Base-by-base conservation (phyloP, 2,797 vertebrate genomes). In the Sorex maritimensis region DNA sequence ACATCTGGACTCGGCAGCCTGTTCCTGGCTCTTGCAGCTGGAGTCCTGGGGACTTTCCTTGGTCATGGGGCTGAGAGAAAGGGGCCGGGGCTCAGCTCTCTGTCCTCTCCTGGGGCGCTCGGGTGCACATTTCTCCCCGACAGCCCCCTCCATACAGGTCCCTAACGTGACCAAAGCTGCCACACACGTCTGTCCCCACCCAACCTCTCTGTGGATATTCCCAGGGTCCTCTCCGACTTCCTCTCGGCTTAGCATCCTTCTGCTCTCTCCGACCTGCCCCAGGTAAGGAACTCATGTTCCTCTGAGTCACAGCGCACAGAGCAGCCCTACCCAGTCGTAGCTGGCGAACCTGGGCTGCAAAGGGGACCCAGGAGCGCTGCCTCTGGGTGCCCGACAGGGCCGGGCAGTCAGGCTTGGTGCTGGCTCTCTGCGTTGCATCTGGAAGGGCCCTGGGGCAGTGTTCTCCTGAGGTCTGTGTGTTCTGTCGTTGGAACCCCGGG, bases 231-330 rank as follows among this genome's bases (percentile, higher is more conserved):
- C 63, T 19, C 67, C 17, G 75, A 55, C 19, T 8, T 65, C 44
- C n/a, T 68, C 12, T 3, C 38, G 41, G 78, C 63, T 55, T 38
- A 73, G 34, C 61, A 30, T 28, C 63, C 38, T 30, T 14, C 49
- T 46, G 58, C 7, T 80, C 58, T 2, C 14, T 19, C 80, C 28
- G 44, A 3, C 14, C 17, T 34, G 38, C 49, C 38, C 83, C 21
- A 23, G 58, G 58, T 61, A 19, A 61, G 15, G 34, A 68, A 6
- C 71, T 23, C 19, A 24, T 86, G 71, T 91, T 88, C 52, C 73
- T 81, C n/a, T 86, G 78, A 55, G 72, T 72, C 55, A 88, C 26
- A 12, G 87, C 71, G 94, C 86, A 90, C 19, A 34, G 44, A 86
- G 68, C 61, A 81, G 69, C 44, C 74, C 21, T 0, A 1, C 19